Percentiles rank a stretch among this genome's conserved stretches.
These are phyloP conservation scores for Sandelia bainsii DNA, from an alignment of 2,797 vertebrate species.

Conservation along the genomic window DNA sequence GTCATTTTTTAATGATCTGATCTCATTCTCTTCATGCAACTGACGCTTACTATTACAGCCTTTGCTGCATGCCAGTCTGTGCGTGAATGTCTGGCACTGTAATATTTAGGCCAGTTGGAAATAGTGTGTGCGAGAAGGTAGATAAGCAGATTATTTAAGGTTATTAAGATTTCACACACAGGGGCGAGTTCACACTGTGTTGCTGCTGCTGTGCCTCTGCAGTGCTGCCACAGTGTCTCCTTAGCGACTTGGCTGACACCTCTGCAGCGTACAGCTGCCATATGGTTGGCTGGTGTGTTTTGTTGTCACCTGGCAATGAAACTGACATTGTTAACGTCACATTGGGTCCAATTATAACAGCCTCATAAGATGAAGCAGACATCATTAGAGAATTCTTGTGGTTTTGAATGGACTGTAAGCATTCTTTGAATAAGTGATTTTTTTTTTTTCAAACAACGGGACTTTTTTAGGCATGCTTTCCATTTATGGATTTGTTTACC, in stretches of 20 bases:
- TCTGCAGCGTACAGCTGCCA: slow-evolving; percentile 54
- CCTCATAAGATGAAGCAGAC: slow-evolving; percentile 26
- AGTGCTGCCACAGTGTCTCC: slow-evolving; percentile 50
- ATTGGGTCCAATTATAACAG: slow-evolving; percentile 50
- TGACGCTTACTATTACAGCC: slow-evolving; percentile 1
- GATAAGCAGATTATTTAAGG: slow-evolving; percentile 84
- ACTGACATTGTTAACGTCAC: slow-evolving; percentile 49
- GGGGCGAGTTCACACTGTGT: slow-evolving; percentile 44
- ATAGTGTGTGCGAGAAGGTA: slow-evolving; percentile 42
- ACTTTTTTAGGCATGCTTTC: neutral
- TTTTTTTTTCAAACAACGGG: neutral
- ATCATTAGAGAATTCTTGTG: slow-evolving; percentile 10
- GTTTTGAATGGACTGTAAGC: slow-evolving; percentile 18
- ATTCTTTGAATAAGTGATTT: slow-evolving; percentile 6
- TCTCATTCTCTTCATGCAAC: slow-evolving; percentile 11
- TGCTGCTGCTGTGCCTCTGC: slow-evolving; percentile 43
- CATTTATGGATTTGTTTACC: slow-evolving; percentile 14
- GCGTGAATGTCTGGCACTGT: slow-evolving; percentile 5
- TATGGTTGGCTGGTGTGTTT: slow-evolving; percentile 56
- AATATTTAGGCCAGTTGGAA: slow-evolving; percentile 31
- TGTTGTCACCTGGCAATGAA: slow-evolving; percentile 58
- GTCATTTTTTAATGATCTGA: slow-evolving; percentile 20
- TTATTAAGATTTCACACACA: slow-evolving; percentile 84
- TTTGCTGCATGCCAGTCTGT: neutral
- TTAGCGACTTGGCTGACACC: slow-evolving; percentile 56